Conservation (phyloP, 37 sponge, comb jelly and placozoan species). For the Cladorhizidae sp. region DNA sequence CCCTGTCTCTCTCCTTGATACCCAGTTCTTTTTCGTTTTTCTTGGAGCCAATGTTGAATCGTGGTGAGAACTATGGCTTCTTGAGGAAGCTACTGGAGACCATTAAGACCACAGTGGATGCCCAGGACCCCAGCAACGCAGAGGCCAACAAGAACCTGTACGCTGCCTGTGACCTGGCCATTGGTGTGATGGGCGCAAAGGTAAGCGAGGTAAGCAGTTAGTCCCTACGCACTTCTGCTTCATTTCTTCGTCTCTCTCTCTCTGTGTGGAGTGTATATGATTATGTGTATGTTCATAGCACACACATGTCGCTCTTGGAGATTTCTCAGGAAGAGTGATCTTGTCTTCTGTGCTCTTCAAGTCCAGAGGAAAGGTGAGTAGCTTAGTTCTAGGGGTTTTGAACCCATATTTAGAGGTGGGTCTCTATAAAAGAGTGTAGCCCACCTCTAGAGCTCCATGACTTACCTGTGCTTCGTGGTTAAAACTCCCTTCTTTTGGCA, state of each 20-base stretch:
- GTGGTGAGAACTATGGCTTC: constrained; percentile 76
- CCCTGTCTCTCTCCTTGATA: not conserved
- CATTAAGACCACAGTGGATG: constrained; percentile 84
- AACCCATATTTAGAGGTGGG: too few relatives aligned
- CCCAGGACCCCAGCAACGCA: constrained; percentile 62
- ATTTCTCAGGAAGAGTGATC: constrained; percentile 43
- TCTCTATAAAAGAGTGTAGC: not conserved
- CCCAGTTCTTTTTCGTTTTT: constrained; percentile 80
- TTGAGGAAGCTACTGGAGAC: constrained; percentile 69
- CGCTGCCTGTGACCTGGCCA: constrained; percentile 74
- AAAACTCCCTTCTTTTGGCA: too few relatives aligned
- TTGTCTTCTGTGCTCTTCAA: constrained; percentile 35
- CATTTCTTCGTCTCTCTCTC: not conserved
- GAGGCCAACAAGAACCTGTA: constrained; percentile 76
- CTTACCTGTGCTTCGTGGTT: too few relatives aligned
- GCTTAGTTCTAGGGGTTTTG: too few relatives aligned
- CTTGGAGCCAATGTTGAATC: constrained; percentile 78
- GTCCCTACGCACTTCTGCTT: not conserved
- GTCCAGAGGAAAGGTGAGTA: constrained; percentile 29
- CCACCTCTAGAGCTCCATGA: not conserved
- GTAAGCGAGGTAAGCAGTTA: constrained; percentile 13
- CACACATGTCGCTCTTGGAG: constrained; percentile 18
- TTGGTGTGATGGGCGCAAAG: constrained; percentile 43
- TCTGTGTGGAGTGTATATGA: not conserved
- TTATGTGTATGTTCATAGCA: constrained; percentile 4